Evolutionary conservation across 2,888 invertebrate species (phyloP).

Genomic region (Gandaritis pyraliata): DNA sequence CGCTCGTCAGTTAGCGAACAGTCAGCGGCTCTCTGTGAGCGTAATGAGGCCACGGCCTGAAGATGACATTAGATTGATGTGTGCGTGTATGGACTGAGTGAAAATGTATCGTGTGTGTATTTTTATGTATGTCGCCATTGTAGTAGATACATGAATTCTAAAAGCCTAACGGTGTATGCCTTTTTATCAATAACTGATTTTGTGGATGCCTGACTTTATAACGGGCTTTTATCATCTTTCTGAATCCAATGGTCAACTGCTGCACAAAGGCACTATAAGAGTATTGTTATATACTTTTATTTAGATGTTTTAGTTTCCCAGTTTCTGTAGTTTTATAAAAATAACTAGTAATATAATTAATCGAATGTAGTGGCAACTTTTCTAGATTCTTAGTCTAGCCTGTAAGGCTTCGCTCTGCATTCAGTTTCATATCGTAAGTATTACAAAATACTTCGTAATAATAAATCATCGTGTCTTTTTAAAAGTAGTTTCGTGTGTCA

Average conservation of each 20-base stretch:
- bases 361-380: conserved; percentile 29
- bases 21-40: too few species aligned
- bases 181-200: conserved; percentile 10
- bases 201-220: background rate
- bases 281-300: conserved; percentile 6
- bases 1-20: too few species aligned
- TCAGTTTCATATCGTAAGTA: conserved; percentile 28
- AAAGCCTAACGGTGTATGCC: conserved; percentile 8
- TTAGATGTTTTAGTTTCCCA: conserved; percentile 20
- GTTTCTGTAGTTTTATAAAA: conserved; percentile 26
- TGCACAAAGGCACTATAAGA: conserved; percentile 7
- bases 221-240: background rate
- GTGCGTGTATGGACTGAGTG: conserved; percentile 26
- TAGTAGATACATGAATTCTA: conserved; percentile 21
- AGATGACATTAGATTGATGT: conserved; percentile 25
- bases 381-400: conserved; percentile 26
- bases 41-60: too few species aligned
- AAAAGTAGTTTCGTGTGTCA: conserved; percentile 20
- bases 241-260: background rate
- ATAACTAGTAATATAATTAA: too few species aligned
- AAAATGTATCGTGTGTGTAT: conserved; percentile 13
- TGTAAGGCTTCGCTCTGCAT: conserved; percentile 36
- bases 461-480: conserved; percentile 35
- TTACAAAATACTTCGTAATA: conserved; percentile 44
- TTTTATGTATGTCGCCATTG: conserved; percentile 15